Evolutionary conservation across 2,113 vertebrate species (phyloP), one percentile per base, ranked within the genome.

Genomic region (Embiotoca jacksoni): DNA sequence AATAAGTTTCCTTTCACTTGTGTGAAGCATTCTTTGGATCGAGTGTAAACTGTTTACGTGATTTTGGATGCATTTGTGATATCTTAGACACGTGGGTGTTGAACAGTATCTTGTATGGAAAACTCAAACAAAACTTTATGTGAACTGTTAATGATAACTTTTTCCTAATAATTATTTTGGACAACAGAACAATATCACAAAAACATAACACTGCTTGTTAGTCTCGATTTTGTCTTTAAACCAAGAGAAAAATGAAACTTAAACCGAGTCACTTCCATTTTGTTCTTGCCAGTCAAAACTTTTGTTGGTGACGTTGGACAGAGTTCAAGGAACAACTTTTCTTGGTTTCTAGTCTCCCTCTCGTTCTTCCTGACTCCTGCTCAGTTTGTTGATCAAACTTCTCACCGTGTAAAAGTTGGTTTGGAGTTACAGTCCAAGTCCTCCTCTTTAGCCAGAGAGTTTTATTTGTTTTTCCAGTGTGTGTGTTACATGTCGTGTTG

Each of bases 401-500:
- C 55, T 72, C 16, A 6, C 68, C 33, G 62, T 59, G 57, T 66
- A 44, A 73, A 64, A 14, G 66, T 36, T 31, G 72, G 49, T 47
- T 77, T 39, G 6, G n/a, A 68, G 68, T 56, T 72, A 62, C 61
- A 46, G 81, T 15, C 37, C 46, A 2, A 60, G 36, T 47, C 63
- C 11, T 60, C 32, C 3, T 6, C 15, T 16, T 50, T 9, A 65
- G 79, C 76, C 77, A 52, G 44, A 55, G 13, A 62, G 10, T 67
- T 86, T 50, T 78, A 80, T 79, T 67, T 77, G 55, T 72, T 86
- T 82, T 83, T 68, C 52, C 73, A 67, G 0, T 16, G 16, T 53
- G 74, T 77, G 79, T 83, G 87, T 75, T 23, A 23, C 23, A 79
- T 82, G 78, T 78, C 73, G 64, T 33, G 69, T 30, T 74, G 73